Evolutionary conservation across 1,140 invertebrate genomes (phyloP), one percentile per base, ranked within the genome.

Genomic region (Leucophenga varia): DNA sequence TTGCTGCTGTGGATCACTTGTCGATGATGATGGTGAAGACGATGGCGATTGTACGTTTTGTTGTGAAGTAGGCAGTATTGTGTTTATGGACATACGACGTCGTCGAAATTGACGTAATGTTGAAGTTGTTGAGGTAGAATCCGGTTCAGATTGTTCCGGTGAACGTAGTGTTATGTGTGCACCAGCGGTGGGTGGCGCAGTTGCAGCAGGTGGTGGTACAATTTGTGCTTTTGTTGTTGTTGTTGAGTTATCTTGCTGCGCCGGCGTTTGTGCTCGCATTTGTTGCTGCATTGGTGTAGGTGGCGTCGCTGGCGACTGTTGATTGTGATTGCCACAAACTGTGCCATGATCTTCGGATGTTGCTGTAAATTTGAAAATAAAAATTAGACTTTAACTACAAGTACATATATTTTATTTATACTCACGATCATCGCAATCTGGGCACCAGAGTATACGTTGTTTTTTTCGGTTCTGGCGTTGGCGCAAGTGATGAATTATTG

Each of bases 361-460:
- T 44, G 57, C 61, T 65, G 37, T 12, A 25, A 14, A 30, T 6
- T 12, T 25, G 17, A 19, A 44, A 5, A 35, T 13, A 39, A 37
- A 21, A 38, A 37, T 18, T 47, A n/a, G n/a, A 18, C 20, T 18
- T 34, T 43, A 43, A 43, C 34, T 44, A 19, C 22, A 35, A 21
- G 21, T 6, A 25, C 22, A 25, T 25, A 8, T 35, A 13, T 16
- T 16, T 41, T 18, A 10, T 41, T n/a, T 22, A 4, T 5, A 63
- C 69, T 67, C 54, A 72, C 69, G 57, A 32, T 67, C 60, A 45
- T 72, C 69, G 40, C 69, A 72, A 45, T 72, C 69, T 6, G 69
- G 69, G 45, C 69, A 69, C 42, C 69, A 69, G 7, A 72, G 55
- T 53, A 67, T 72, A 43, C 57, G 55, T 36, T 18, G 19, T 34